Evolutionary conservation across 2,888 invertebrate genomes (phyloP).

Genomic region (Trissolcus japonicus): DNA sequence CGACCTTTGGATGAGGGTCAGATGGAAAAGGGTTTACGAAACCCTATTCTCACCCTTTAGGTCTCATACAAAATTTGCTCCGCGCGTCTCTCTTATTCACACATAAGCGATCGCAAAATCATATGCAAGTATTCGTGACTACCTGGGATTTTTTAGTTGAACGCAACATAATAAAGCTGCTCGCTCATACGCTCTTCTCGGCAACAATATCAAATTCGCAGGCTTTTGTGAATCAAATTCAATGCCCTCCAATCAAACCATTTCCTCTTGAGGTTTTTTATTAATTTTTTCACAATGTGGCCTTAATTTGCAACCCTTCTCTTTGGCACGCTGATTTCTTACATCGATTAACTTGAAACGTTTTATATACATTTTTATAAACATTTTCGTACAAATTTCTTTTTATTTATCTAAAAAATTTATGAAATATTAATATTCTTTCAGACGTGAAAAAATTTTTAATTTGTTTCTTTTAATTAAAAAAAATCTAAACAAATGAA

Average conservation of each 20-base stretch:
- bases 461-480: too few species aligned
- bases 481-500: too few species aligned
- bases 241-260: slow-evolving; percentile 32
- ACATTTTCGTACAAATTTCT: too few species aligned
- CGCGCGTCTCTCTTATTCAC: slow-evolving; percentile 59
- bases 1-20: slow-evolving; percentile 71
- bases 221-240: slow-evolving; percentile 45
- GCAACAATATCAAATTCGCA: slow-evolving; percentile 53
- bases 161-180: slow-evolving; percentile 43
- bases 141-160: slow-evolving; percentile 56
- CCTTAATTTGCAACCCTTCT: neutral
- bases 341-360: neutral
- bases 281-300: slow-evolving; percentile 16
- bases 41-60: slow-evolving; percentile 60
- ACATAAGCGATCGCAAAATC: slow-evolving; percentile 58
- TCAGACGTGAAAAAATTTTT: too few species aligned
- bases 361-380: neutral
- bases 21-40: slow-evolving; percentile 72
- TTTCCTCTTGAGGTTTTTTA: slow-evolving; percentile 31
- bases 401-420: too few species aligned
- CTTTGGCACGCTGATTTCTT: too few species aligned
- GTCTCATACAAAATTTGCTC: slow-evolving; percentile 62
- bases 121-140: slow-evolving; percentile 58
- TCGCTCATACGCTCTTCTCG: slow-evolving; percentile 9
- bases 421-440: too few species aligned